Percentiles rank a stretch among this genome's conserved stretches.
These are phyloP conservation scores for Brachionus calyciflorus DNA, from an alignment of 1,140 invertebrate genomes.

Conservation along the genomic window DNA sequence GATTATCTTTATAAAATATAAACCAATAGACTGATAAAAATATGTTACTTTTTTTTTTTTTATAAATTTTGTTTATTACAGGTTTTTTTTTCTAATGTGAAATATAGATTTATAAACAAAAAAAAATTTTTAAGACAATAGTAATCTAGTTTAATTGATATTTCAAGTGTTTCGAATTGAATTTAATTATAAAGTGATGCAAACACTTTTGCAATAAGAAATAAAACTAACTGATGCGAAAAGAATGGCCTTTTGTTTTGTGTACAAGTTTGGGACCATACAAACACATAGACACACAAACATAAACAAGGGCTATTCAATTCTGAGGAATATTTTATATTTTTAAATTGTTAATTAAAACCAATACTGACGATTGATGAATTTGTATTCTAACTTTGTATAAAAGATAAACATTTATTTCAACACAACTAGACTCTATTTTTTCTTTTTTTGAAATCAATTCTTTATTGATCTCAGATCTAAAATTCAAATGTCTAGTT, in stretches of 20 bases:
- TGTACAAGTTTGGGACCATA: too few relatives aligned
- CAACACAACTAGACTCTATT: background rate
- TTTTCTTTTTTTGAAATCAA: background rate
- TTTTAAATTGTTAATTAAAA: slow-evolving; percentile 19
- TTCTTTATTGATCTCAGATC: slow-evolving; percentile 38
- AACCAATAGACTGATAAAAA: too few relatives aligned
- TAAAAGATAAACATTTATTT: slow-evolving; percentile 36
- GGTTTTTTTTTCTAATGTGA: background rate
- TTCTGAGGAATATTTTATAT: too few relatives aligned
- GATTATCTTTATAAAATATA: too few relatives aligned
- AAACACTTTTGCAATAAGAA: background rate
- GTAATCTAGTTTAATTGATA: slow-evolving; percentile 37
- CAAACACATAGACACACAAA: too few relatives aligned
- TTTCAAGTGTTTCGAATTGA: slow-evolving; percentile 39
- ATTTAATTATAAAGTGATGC: slow-evolving; percentile 34
- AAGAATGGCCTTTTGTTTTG: slow-evolving; percentile 11
- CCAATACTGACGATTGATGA: slow-evolving; percentile 36
- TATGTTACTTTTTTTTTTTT: too few relatives aligned
- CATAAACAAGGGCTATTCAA: too few relatives aligned
- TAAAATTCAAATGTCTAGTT: slow-evolving; percentile 40
- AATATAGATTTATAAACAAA: slow-evolving; percentile 22
- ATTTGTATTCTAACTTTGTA: background rate
- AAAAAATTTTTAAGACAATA: slow-evolving; percentile 28
- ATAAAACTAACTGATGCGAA: background rate
- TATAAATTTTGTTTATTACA: too few relatives aligned